Evolutionary conservation across 2,797 vertebrate species (phyloP).

Genomic region (Enteromius anoplus): DNA sequence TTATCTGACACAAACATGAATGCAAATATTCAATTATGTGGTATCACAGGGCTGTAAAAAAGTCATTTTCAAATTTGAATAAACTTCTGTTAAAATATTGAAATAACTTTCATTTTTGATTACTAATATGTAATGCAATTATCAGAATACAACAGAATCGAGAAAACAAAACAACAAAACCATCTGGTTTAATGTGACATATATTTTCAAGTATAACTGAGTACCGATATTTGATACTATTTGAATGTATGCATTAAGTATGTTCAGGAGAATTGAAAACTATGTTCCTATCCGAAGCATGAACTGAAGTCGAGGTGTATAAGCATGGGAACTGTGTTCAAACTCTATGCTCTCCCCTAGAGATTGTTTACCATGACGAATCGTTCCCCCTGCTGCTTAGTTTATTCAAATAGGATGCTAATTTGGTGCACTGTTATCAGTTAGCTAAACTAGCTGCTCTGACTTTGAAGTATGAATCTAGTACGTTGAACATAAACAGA

Average conservation of each 20-base stretch:
- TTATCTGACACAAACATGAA: too few relatives aligned
- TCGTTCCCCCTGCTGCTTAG: slow-evolving; percentile 21
- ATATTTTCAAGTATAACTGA: neutral
- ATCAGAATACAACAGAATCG: too few relatives aligned
- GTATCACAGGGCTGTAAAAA: neutral
- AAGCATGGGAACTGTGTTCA: neutral
- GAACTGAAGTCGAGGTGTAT: slow-evolving; percentile 21
- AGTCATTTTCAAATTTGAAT: too few relatives aligned
- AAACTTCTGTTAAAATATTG: neutral
- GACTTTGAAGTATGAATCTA: slow-evolving; percentile 41
- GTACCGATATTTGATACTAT: neutral
- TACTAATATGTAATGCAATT: neutral
- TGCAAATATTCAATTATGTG: neutral
- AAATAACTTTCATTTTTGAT: neutral
- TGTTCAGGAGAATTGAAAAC: neutral
- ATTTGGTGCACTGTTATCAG: slow-evolving; percentile 32
- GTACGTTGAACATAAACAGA: slow-evolving; percentile 12
- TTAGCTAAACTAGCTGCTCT: slow-evolving; percentile 31
- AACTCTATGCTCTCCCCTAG: slow-evolving; percentile 4
- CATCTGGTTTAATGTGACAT: neutral
- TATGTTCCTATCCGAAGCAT: neutral
- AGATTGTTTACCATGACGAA: slow-evolving; percentile 43
- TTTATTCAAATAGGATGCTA: slow-evolving; percentile 52
- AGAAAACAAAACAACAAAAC: too few relatives aligned
- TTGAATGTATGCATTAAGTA: neutral